Evolutionary conservation across 2,113 vertebrate genomes (phyloP), one percentile per base, ranked within the genome.

Genomic region (Glaucomys volans): DNA sequence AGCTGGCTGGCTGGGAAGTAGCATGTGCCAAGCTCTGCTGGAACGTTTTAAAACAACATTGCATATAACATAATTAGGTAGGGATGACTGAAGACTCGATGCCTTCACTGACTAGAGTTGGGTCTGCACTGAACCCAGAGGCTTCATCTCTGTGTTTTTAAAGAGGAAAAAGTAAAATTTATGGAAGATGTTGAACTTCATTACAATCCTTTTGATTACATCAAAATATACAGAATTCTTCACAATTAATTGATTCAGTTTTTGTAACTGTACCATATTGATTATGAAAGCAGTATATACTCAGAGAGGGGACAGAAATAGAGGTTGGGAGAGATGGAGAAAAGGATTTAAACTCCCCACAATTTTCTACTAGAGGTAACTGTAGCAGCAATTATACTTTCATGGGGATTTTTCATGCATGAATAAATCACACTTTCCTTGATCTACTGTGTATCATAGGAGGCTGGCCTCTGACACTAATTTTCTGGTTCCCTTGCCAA

Each of bases 11-110:
- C 2, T 12, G 0, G 62, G 40, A 1, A 9, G 67, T 18, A 28
- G 12, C 35, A 28, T 6, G 37, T 91, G 97, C 98, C 98, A 98
- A 95, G 82, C 91, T 88, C 66, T 77, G 74, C 82, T 98, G 96
- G 93, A 97, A 87, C 42, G 9, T 80, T 97, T 97, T 95, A 97
- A 98, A 98, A 57, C 96, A 90, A 81, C 96, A 94, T 83, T 97
- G 96, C 93, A 62, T 96, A 87, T 91, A 95, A 96, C 37, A 4
- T 44, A 97, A 89, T 90, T 93, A 97, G 97, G 95, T 94, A 9
- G 54, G 95, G 85, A 84, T 97, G 95, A 94, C 96, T 94, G 87
- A 96, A 71, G 91, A 91, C 47, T 71, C 85, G 57, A 62, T 87
- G 69, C 44, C 80, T 98, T 76, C 62, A 83, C 90, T 67, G 69